Evolutionary conservation across 2,888 invertebrate genomes (phyloP).

Genomic region (Lypha dubia): DNA sequence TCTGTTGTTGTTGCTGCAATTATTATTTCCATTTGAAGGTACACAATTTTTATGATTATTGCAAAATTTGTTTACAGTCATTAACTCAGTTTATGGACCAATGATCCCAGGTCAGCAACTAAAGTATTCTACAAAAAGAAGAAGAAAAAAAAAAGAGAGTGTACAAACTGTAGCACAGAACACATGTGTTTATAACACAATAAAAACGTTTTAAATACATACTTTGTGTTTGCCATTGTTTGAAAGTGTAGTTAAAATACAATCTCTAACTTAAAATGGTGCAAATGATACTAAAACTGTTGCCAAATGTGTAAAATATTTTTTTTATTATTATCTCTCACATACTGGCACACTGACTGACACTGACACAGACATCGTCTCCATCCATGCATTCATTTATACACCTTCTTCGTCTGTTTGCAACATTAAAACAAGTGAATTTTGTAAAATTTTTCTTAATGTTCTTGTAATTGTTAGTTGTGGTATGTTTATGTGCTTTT

Average conservation of each 20-base stretch:
- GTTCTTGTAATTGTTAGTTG: slow-evolving; percentile 43
- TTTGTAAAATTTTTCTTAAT: slow-evolving; percentile 35
- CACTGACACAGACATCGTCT: background rate
- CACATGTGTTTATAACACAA: slow-evolving; percentile 49
- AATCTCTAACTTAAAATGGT: slow-evolving; percentile 14
- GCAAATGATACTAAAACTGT: slow-evolving; percentile 6
- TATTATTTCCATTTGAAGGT: slow-evolving; percentile 13
- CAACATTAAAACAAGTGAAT: slow-evolving; percentile 23
- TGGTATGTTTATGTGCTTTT: slow-evolving; percentile 16
- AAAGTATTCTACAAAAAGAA: slow-evolving; percentile 3
- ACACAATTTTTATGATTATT: slow-evolving; percentile 67
- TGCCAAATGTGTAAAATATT: slow-evolving; percentile 39
- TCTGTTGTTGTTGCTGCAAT: background rate
- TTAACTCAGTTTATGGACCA: slow-evolving; percentile 63
- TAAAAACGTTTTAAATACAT: slow-evolving; percentile 41
- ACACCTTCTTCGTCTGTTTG: background rate
- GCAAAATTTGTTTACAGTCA: slow-evolving; percentile 64
- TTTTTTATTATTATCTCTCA: slow-evolving; percentile 27
- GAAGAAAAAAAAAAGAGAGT: background rate
- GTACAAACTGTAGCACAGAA: background rate
- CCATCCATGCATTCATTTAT: background rate
- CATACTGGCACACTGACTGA: too few species aligned
- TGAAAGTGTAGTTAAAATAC: slow-evolving; percentile 17
- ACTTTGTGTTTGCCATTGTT: slow-evolving; percentile 22
- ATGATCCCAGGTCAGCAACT: slow-evolving; percentile 45